A percentile compares a stretch with the other conserved stretches of the same genome.
These are phyloP conservation scores for Planiliza haematocheilus DNA, from an alignment of 2,113 vertebrate species.

Conservation along the genomic window DNA sequence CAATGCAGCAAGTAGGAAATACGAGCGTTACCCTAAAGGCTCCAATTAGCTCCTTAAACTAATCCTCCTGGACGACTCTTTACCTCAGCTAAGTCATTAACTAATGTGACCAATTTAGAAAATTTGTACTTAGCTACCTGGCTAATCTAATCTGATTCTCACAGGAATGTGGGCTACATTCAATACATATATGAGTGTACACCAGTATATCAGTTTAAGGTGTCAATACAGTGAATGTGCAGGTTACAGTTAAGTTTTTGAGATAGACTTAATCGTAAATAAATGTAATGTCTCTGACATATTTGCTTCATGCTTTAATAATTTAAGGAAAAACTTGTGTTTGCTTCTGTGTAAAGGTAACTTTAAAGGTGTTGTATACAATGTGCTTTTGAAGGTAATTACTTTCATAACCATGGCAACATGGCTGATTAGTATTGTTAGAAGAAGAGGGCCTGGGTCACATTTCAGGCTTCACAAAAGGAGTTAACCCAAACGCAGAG, in stretches of 20 bases:
- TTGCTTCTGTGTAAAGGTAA: too few species aligned
- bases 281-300: background rate
- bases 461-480: too few species aligned
- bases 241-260: background rate
- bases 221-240: background rate
- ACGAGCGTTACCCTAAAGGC: constrained; percentile 39
- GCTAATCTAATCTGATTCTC: constrained; percentile 34
- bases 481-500: too few species aligned
- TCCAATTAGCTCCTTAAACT: constrained; percentile 57
- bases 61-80: constrained; percentile 43
- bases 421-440: too few species aligned
- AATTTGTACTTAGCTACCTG: constrained; percentile 32
- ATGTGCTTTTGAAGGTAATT: too few species aligned
- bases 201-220: background rate
- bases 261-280: background rate
- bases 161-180: constrained; percentile 12
- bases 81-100: constrained; percentile 32
- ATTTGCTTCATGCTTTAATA: background rate
- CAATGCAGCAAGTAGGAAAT: constrained; percentile 51
- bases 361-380: too few species aligned
- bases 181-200: constrained; percentile 1
- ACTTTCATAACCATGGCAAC: too few species aligned
- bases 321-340: too few species aligned
- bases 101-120: constrained; percentile 43
- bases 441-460: too few species aligned